Conservation (phyloP, 2,888 invertebrate species). For the Diachrysia chrysitis region DNA sequence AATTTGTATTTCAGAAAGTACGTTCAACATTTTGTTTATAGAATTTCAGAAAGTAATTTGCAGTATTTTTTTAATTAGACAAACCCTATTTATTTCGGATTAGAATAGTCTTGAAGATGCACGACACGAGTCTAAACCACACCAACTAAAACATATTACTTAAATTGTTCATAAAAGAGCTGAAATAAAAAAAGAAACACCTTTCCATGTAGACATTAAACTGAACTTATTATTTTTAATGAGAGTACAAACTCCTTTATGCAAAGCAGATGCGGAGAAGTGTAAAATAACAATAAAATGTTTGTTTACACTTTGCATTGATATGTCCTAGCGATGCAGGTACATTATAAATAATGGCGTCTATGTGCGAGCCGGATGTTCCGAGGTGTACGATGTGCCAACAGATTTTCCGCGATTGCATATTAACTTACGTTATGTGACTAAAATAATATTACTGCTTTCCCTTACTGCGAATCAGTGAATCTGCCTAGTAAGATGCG, state of each 20-base stretch:
- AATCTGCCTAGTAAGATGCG: neutral
- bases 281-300: conserved; percentile 20
- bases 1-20: too few species aligned
- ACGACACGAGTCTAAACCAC: too few species aligned
- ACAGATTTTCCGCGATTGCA: conserved; percentile 65
- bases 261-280: conserved; percentile 15
- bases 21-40: too few species aligned
- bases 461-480: conserved; percentile 19
- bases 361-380: conserved; percentile 59
- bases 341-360: conserved; percentile 47
- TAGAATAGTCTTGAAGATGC: too few species aligned
- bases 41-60: too few species aligned
- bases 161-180: too few species aligned
- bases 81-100: too few species aligned
- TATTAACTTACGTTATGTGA: conserved; percentile 43
- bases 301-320: conserved; percentile 31
- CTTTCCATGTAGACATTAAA: neutral
- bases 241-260: conserved; percentile 10
- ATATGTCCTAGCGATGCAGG: conserved; percentile 40
- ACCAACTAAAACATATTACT: too few species aligned
- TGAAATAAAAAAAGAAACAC: too few species aligned
- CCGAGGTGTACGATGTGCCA: conserved; percentile 60
- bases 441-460: conserved; percentile 32
- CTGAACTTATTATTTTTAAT: neutral
- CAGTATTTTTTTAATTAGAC: too few species aligned